Conservation (phyloP, 2,113 vertebrate species). For the Puma concolor region DNA sequence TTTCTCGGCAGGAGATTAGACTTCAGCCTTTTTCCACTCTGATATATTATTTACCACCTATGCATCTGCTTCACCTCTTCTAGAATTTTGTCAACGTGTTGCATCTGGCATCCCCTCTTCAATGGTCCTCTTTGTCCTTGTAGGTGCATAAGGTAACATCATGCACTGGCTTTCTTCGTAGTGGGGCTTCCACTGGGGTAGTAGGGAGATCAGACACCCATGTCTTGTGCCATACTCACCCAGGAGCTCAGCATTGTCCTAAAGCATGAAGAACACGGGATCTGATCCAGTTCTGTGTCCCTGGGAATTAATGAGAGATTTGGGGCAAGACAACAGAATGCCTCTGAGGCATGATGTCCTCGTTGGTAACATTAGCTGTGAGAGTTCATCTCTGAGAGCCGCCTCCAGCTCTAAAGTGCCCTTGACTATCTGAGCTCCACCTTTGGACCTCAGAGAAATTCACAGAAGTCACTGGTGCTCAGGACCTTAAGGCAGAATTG, state of each 20-base stretch:
- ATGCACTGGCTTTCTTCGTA: rapidly evolving
- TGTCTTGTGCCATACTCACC: rapidly evolving
- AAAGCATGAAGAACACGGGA: not conserved
- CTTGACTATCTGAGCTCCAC: no score
- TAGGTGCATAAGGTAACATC: rapidly evolving
- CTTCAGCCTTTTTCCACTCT: not conserved
- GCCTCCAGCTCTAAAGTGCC: not conserved
- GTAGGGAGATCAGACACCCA: rapidly evolving
- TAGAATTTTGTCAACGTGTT: not conserved
- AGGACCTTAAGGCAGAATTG: not conserved
- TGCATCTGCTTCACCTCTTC: not conserved
- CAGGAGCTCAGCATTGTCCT: rapidly evolving
- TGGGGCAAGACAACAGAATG: not conserved
- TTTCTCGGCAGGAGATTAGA: not conserved
- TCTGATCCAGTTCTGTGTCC: not conserved
- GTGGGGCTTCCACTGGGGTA: rapidly evolving
- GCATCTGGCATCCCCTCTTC: not conserved
- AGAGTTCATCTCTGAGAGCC: not conserved
- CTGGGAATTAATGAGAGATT: not conserved
- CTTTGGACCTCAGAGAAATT: not conserved
- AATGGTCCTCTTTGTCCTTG: not conserved
- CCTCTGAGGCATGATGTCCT: not conserved
- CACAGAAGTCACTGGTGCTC: not conserved
- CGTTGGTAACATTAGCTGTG: not conserved
- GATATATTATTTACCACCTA: constrained; percentile 10